Base-by-base conservation (phyloP, 2,888 invertebrate genomes). In the Drosophila austrosaltans region DNA sequence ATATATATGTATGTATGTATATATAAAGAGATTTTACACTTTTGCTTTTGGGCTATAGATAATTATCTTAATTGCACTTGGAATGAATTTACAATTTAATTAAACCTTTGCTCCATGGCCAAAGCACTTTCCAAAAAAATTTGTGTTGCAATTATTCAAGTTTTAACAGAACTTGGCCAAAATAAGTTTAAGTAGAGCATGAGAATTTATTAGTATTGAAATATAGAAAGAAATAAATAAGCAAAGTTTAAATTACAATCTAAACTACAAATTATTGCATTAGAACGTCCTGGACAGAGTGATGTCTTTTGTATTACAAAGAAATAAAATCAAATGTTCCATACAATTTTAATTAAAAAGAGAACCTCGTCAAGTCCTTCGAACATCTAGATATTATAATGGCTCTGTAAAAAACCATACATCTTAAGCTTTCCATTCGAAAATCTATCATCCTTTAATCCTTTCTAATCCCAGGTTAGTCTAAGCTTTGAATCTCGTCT, bases 11-110 rank as follows among this genome's bases (percentile, higher is more conserved):
- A 28, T 28, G 5, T 36, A 36, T 10, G 1, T 36, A 36, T 36
- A 36, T 36, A 8, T 36, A 75, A 65, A 69, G 57, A 59, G 77
- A 71, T 81, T 82, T 82, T 71, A 72, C 81, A 74, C 69, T 82
- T 84, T 76, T 83, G 79, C 82, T 85, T 81, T 81, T 75, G 48
- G 25, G 48, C 48, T 48, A 69, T 77, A 76, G 88, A 86, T 89
- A 90, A 89, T 90, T 88, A 83, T 82, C 88, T 89, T 90, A 89
- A 89, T 89, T 89, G 87, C 81, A 78, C 79, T 88, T 90, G 42
- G 25, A 42, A 44, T 44, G 53, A 77, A 86, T 79, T 85, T 74
- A 76, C 79, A 79, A 86, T 87, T 85, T 79, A 79, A 85, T 81
- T 76, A 79, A 73, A 61, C 72, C 61, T 70, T 65, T 66, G 67